Evolutionary conservation across 2,888 invertebrate genomes (phyloP).

Genomic region (Drosophila mimetica): DNA sequence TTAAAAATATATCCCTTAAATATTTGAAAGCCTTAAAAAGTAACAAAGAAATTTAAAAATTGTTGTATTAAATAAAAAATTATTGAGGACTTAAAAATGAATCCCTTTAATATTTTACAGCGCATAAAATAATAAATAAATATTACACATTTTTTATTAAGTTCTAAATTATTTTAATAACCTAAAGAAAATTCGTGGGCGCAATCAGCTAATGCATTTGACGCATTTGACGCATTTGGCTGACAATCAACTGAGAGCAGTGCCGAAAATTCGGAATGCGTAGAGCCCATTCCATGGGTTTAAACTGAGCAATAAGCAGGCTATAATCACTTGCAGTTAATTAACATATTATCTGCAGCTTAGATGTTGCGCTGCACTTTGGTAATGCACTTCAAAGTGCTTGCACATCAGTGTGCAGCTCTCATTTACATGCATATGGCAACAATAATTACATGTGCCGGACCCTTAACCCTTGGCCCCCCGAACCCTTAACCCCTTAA

Average conservation of each 20-base stretch:
- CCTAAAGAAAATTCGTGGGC: neutral
- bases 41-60: too few relatives aligned
- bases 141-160: too few relatives aligned
- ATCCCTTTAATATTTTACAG: too few relatives aligned
- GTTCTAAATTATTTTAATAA: too few relatives aligned
- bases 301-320: slow-evolving; percentile 53
- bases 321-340: slow-evolving; percentile 72
- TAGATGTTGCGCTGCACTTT: slow-evolving; percentile 62
- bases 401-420: slow-evolving; percentile 69
- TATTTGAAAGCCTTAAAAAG: too few relatives aligned
- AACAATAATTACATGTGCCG: slow-evolving; percentile 74
- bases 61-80: too few relatives aligned
- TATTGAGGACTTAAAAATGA: too few relatives aligned
- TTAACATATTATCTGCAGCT: slow-evolving; percentile 71
- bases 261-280: neutral
- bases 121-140: too few relatives aligned
- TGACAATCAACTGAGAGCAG: slow-evolving; percentile 5
- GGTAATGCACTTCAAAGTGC: slow-evolving; percentile 80
- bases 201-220: slow-evolving; percentile 6
- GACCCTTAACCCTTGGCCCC: slow-evolving; percentile 8
- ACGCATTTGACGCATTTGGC: slow-evolving; percentile 1
- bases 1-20: too few relatives aligned
- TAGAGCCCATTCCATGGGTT: slow-evolving; percentile 4
- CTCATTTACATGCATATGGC: slow-evolving; percentile 47
- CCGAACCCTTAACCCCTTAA: slow-evolving; percentile 1